Conservation (phyloP, 2,888 invertebrate genomes). For the Lapara coniferarum region DNA sequence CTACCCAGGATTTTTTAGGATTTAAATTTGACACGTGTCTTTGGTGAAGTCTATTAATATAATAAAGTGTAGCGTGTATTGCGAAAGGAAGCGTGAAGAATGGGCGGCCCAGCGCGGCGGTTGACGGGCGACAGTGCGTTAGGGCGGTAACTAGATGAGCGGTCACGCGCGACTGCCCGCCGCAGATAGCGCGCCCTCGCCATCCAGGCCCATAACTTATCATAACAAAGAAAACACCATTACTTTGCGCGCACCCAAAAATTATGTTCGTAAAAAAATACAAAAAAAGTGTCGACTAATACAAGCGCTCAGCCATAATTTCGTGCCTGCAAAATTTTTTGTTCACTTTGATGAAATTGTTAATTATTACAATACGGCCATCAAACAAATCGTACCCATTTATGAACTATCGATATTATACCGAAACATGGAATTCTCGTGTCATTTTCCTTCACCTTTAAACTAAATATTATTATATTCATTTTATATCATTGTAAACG, state of each 20-base stretch:
- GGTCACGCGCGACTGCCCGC: constrained; percentile 69
- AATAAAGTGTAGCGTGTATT: not conserved
- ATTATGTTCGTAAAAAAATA: not conserved
- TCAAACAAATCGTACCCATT: not conserved
- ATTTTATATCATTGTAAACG: not conserved
- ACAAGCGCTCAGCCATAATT: not conserved
- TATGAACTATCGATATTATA: constrained; percentile 4
- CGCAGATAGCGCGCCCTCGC: constrained; percentile 57
- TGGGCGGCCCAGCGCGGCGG: constrained; percentile 31
- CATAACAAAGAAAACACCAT: constrained; percentile 36
- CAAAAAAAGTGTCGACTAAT: too few relatives aligned
- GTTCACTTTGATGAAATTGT: not conserved
- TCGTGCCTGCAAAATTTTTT: not conserved
- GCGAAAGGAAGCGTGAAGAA: not conserved
- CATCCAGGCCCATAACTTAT: constrained; percentile 48
- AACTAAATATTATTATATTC: not conserved
- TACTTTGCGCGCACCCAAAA: constrained; percentile 19
- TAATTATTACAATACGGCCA: not conserved
- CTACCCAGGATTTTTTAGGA: not conserved
- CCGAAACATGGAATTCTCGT: not conserved
- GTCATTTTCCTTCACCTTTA: constrained; percentile 5
- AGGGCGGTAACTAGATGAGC: constrained; percentile 68
- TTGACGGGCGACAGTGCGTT: constrained; percentile 31
- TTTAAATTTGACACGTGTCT: not conserved
- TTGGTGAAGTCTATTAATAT: not conserved